Conservation (phyloP, 2,113 vertebrate species). For the Perca fluviatilis region DNA sequence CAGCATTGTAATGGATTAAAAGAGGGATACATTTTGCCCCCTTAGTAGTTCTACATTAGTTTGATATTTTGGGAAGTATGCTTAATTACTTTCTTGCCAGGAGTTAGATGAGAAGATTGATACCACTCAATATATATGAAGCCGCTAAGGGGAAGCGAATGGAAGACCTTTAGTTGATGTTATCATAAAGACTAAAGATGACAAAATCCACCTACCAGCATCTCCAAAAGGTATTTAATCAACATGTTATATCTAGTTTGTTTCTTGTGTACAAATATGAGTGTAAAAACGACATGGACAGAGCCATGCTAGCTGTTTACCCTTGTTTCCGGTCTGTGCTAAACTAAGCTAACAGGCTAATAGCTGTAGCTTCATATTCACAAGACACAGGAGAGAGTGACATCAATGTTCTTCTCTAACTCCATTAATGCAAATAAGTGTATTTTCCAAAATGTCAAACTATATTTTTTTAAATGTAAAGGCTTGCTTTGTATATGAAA, state of each 20-base stretch:
- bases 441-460: not conserved
- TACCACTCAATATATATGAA: not conserved
- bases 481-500: not conserved
- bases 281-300: not conserved
- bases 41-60: not conserved
- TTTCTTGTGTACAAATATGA: not conserved
- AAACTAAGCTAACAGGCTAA: not conserved
- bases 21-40: not conserved
- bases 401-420: not conserved
- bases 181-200: not conserved
- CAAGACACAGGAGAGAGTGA: not conserved
- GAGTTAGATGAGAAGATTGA: not conserved
- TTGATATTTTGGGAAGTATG: not conserved
- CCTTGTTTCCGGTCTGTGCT: not conserved
- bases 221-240: not conserved
- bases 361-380: not conserved
- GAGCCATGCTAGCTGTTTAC: not conserved
- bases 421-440: not conserved
- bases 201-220: not conserved
- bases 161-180: not conserved
- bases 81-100: not conserved
- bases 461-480: not conserved
- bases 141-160: not conserved
- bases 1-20: conserved; percentile 16
- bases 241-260: not conserved